Evolutionary conservation across 2,113 vertebrate genomes (phyloP).

Genomic region (Chinchilla lanigera): DNA sequence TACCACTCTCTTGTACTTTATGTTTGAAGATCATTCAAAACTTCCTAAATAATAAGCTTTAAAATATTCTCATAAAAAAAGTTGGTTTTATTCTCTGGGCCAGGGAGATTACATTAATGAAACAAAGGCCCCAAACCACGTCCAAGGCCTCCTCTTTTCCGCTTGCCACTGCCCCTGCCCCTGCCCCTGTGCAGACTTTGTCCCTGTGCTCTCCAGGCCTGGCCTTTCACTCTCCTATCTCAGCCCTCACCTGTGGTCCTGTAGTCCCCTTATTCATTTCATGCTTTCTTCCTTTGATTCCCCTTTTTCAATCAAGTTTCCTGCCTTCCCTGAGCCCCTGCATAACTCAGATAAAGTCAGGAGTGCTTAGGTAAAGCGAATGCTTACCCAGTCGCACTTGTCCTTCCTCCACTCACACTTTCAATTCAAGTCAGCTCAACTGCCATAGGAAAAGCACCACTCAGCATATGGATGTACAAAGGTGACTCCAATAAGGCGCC

Average conservation of each 20-base stretch:
- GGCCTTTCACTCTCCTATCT: neutral
- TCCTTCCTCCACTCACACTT: neutral
- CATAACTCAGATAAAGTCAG: neutral
- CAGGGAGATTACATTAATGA: neutral
- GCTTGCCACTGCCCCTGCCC: fast-evolving
- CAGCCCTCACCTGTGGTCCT: neutral
- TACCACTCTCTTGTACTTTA: neutral
- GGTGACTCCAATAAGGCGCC: neutral
- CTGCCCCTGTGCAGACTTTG: fast-evolving
- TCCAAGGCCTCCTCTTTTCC: neutral
- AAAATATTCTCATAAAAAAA: conserved; percentile 4
- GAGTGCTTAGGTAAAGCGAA: neutral
- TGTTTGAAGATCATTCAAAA: conserved; percentile 46
- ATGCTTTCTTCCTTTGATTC: neutral
- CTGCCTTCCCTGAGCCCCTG: neutral
- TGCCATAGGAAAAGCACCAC: neutral
- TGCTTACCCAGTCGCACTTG: neutral
- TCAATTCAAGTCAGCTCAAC: neutral
- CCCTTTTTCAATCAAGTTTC: neutral
- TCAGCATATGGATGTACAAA: neutral
- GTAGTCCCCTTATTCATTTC: neutral
- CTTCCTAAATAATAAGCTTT: conserved; percentile 43
- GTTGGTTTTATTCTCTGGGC: neutral
- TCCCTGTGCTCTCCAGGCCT: neutral
- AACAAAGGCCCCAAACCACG: too few relatives aligned